A percentile compares a stretch with the other conserved stretches of the same genome.
Conservation (phyloP, 2,797 vertebrate species). For the Molossus molossus region DNA sequence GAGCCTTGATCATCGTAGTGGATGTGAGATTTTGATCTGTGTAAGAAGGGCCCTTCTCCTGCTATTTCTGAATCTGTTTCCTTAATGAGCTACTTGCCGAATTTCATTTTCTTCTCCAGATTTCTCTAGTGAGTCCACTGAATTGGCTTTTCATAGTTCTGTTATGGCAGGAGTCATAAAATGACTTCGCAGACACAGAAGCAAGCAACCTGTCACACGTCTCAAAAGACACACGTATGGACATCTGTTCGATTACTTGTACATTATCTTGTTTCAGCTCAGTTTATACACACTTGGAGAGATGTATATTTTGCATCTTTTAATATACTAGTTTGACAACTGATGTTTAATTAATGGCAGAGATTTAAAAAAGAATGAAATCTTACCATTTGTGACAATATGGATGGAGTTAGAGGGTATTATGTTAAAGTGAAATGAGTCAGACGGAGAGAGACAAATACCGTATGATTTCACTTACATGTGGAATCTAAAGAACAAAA, state of each 20-base stretch:
- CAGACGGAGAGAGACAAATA: background rate
- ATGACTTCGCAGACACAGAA: background rate
- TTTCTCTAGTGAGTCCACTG: background rate
- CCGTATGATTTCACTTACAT: background rate
- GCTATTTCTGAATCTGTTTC: background rate
- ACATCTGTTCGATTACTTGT: background rate
- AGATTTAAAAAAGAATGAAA: background rate
- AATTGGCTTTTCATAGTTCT: background rate
- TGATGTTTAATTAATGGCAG: background rate
- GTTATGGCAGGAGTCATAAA: background rate
- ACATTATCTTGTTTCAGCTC: background rate
- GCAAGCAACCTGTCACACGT: background rate
- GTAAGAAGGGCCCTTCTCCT: background rate
- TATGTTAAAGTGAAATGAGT: background rate
- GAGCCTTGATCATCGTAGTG: too few species aligned
- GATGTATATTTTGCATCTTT: background rate
- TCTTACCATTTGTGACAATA: background rate
- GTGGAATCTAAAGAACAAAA: background rate
- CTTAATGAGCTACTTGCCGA: background rate
- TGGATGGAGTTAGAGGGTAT: background rate
- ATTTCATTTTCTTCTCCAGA: slow-evolving; percentile 43
- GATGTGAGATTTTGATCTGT: background rate
- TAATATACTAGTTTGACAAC: background rate
- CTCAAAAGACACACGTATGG: background rate
- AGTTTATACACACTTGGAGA: background rate